Conservation (phyloP, 2,888 invertebrate genomes). For the Aspidapion aeneum region DNA sequence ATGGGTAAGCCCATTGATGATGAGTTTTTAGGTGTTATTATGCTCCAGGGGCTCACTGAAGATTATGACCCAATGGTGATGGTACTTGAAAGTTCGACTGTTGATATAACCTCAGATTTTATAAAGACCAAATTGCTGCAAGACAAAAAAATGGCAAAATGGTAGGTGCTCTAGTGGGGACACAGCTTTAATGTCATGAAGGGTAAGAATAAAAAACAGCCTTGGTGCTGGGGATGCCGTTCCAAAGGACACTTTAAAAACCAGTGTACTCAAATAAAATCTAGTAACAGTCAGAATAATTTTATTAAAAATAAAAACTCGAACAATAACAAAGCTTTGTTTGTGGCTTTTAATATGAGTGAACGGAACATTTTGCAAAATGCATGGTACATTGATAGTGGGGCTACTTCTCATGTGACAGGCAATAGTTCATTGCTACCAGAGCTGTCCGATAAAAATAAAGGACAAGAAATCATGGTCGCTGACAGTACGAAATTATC, state of each 20-base stretch:
- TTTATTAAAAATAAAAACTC: not conserved
- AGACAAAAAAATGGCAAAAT: constrained; percentile 20
- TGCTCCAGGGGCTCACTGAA: constrained; percentile 24
- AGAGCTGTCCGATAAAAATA: constrained; percentile 10
- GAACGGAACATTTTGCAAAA: not conserved
- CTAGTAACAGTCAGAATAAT: not conserved
- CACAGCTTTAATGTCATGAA: constrained; percentile 6
- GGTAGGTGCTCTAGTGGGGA: constrained; percentile 11
- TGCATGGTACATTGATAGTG: constrained; percentile 21
- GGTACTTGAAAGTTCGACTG: constrained; percentile 21
- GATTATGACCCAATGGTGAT: constrained; percentile 14
- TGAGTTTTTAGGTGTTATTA: constrained; percentile 26
- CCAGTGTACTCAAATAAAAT: constrained; percentile 11
- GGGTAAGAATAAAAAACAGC: constrained; percentile 8
- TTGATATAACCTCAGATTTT: constrained; percentile 22
- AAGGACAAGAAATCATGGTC: constrained; percentile 16
- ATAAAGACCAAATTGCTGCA: constrained; percentile 23
- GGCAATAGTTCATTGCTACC: constrained; percentile 12
- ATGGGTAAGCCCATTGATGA: constrained; percentile 22
- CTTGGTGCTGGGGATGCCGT: constrained; percentile 12
- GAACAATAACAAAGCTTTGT: constrained; percentile 11
- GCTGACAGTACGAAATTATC: constrained; percentile 17
- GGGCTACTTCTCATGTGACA: constrained; percentile 19
- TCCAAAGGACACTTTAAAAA: constrained; percentile 19
- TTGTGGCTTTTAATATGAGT: constrained; percentile 14